phyloP scores from a whole-genome alignment of 35 echinoderm and acorn worm species.

The Apostichopus japonicus region DNA sequence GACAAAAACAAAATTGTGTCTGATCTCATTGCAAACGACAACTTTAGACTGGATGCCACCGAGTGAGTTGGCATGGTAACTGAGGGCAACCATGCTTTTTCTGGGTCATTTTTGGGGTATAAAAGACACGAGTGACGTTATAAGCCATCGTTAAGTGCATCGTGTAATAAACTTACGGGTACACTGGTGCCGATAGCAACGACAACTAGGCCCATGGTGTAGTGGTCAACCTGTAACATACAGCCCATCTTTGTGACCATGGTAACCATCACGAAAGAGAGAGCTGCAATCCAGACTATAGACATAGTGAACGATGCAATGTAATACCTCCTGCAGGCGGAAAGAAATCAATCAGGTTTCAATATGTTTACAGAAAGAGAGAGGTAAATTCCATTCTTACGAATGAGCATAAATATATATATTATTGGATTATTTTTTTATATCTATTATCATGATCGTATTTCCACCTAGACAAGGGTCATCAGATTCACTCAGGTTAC shows the following conservation, averaged over 20 bases:
- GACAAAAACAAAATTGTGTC: too few species aligned
- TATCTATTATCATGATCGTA: too few species aligned
- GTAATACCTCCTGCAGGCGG: constrained; percentile 73
- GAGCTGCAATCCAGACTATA: constrained; percentile 85
- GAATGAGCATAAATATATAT: background rate
- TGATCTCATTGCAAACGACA: too few species aligned
- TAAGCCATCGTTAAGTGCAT: too few species aligned
- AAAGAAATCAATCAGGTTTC: background rate
- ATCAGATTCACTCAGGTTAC: too few species aligned
- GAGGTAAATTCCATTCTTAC: background rate
- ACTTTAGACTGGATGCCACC: too few species aligned
- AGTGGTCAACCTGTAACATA: constrained; percentile 77
- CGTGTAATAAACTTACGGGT: constrained; percentile 70
- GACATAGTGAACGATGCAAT: constrained; percentile 79
- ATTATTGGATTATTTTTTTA: too few species aligned
- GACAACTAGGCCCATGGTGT: constrained; percentile 93
- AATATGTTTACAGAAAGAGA: background rate
- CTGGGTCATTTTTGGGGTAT: too few species aligned
- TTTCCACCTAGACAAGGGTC: too few species aligned
- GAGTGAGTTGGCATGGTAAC: too few species aligned
- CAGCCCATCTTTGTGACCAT: constrained; percentile 82
- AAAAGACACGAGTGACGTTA: too few species aligned
- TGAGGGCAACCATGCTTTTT: too few species aligned
- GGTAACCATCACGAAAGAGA: constrained; percentile 92
- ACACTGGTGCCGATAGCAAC: constrained; percentile 96